These are phyloP conservation scores for Falco rusticolus DNA, from an alignment of 2,797 vertebrate species.

Conservation along the genomic window DNA sequence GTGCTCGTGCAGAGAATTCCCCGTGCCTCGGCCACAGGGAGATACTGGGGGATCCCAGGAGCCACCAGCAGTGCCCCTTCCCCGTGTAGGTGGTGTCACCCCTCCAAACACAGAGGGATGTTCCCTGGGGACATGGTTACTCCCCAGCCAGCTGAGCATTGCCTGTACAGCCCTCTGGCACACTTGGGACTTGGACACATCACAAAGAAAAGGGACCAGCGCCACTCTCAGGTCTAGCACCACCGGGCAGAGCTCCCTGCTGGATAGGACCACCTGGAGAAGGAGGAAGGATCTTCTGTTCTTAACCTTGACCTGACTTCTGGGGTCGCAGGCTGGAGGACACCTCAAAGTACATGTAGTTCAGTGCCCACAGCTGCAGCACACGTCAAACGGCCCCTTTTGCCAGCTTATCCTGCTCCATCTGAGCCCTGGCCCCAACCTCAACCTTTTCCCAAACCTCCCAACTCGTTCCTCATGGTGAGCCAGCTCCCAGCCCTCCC, in stretches of 20 bases:
- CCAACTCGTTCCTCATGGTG: fast-evolving
- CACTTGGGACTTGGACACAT: background rate
- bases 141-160: background rate
- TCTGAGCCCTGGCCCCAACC: background rate
- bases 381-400: background rate
- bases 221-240: too few species aligned
- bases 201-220: background rate
- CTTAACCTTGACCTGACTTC: background rate
- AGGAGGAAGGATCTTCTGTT: background rate
- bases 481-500: background rate
- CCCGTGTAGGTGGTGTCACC: background rate
- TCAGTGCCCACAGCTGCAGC: background rate
- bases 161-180: background rate
- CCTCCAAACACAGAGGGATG: background rate
- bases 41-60: background rate
- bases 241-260: background rate
- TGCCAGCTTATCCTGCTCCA: background rate
- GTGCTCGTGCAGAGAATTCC: fast-evolving
- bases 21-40: background rate
- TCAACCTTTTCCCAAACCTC: background rate
- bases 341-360: background rate
- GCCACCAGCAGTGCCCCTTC: background rate
- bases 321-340: background rate
- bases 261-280: fast-evolving
- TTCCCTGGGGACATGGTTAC: background rate